Evolutionary conservation across 2,797 vertebrate genomes (phyloP), one percentile per base, ranked within the genome.

Genomic region (Coendou prehensilis): DNA sequence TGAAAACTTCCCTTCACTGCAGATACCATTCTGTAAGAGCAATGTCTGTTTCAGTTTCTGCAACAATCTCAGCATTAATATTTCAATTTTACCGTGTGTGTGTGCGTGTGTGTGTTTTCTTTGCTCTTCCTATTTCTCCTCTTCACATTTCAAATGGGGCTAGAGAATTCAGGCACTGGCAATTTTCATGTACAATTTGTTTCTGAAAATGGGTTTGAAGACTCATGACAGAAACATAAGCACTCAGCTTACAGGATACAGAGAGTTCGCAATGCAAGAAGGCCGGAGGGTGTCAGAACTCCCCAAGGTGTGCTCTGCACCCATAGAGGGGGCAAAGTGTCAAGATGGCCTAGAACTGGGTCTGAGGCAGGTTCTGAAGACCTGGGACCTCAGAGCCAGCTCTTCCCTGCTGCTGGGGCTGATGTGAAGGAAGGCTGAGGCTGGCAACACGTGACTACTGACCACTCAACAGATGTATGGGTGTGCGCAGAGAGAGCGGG

Each of bases 1-100:
- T 0, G 18, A 18, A 1, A 0, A 1, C 4, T n/a, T 26, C 11
- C 52, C 2, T 7, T 6, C 4, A 1, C 0, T 11, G 23, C 14
- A 82, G 73, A 59, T 2, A 3, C 0, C 5, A 3, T 6, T 33
- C 57, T 22, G 30, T 1, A 33, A 30, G 5, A 11, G 6, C 33
- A n/a, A 28, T 0, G n/a, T 28, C 45, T 57, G 56, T 67, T n/a
- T 6, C 26, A 30, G 56, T 33, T 67, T 63, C 64, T 57, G 30
- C 15, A 33, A 76, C 8, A 26, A 33, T 0, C 37, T 67, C 5
- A 20, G 23, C 0, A 9, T 37, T 22, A 37, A 28, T 1, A 23
- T 30, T 50, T 73, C 41, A 87, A 20, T 13, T 76, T 20, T 47
- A 10, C 26, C 50, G 33, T 2, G 10, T 7, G 23, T 1, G 52